Conservation (phyloP, 1,140 invertebrate genomes). For the Meteorus sp. region DNA sequence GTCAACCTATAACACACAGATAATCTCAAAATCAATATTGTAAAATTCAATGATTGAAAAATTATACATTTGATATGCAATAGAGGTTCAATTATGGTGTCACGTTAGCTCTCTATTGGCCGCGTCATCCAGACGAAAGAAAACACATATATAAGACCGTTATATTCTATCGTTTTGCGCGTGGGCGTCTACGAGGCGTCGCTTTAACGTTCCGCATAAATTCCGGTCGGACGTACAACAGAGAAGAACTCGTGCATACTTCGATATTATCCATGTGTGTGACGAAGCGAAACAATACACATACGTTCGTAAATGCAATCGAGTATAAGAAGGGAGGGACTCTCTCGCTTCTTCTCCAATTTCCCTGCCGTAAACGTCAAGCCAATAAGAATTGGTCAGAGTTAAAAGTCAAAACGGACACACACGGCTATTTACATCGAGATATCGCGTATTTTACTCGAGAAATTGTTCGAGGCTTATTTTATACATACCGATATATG, state of each 20-base stretch:
- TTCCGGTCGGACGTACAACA: constrained; percentile 32
- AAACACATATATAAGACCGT: constrained; percentile 21
- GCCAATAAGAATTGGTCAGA: constrained; percentile 39
- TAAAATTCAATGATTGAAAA: too few relatives aligned
- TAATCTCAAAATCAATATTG: too few relatives aligned
- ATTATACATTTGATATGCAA: too few relatives aligned
- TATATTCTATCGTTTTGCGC: constrained; percentile 33
- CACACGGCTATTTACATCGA: constrained; percentile 12
- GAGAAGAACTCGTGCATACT: too few relatives aligned
- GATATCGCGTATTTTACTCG: too few relatives aligned
- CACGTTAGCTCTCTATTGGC: too few relatives aligned
- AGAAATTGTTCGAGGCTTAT: too few relatives aligned
- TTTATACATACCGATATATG: not conserved
- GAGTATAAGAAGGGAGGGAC: constrained; percentile 21
- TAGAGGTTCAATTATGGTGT: too few relatives aligned
- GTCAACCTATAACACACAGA: too few relatives aligned
- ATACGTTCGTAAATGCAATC: constrained; percentile 14
- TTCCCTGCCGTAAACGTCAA: constrained; percentile 48
- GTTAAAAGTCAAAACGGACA: constrained; percentile 34
- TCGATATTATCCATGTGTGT: too few relatives aligned
- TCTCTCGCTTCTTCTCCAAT: constrained; percentile 43
- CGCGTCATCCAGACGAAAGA: not conserved
- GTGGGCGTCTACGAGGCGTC: constrained; percentile 50
- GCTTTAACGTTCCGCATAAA: constrained; percentile 51
- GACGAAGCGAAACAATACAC: constrained; percentile 16